Conservation (phyloP, 1,140 invertebrate species). For the Apis dorsata region DNA sequence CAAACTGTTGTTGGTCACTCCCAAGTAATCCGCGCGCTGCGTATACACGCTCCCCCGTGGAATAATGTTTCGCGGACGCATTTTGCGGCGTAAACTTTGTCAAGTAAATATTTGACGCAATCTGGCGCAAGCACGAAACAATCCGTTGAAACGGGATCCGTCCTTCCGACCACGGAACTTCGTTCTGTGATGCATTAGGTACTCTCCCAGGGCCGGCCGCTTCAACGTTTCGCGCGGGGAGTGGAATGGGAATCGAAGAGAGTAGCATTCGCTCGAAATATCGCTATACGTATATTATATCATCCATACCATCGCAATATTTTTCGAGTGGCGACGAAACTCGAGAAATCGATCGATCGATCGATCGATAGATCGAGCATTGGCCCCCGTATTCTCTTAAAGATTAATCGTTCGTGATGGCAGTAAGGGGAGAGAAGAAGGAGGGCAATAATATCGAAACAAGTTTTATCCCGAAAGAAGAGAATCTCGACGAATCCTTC, state of each 20-base stretch:
- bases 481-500: background rate
- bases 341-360: background rate
- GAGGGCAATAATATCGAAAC: no score
- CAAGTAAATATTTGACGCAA: conserved; percentile 18
- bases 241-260: background rate
- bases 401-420: no score
- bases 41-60: background rate
- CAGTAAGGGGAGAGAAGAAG: no score
- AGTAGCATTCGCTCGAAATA: no score
- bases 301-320: no score
- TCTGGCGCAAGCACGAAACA: conserved; percentile 8
- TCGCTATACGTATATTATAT: background rate
- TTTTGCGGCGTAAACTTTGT: conserved; percentile 10
- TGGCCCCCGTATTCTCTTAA: no score
- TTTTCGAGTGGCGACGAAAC: no score
- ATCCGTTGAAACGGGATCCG: conserved; percentile 3
- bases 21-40: background rate
- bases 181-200: conserved; percentile 4
- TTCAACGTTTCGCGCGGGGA: background rate
- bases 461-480: no score
- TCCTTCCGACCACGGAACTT: background rate
- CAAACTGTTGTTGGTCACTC: background rate
- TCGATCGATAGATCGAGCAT: no score
- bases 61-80: conserved; percentile 14
- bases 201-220: no score